Evolutionary conservation across 1,140 invertebrate genomes (phyloP).

Genomic region (Oscheius sp.): DNA sequence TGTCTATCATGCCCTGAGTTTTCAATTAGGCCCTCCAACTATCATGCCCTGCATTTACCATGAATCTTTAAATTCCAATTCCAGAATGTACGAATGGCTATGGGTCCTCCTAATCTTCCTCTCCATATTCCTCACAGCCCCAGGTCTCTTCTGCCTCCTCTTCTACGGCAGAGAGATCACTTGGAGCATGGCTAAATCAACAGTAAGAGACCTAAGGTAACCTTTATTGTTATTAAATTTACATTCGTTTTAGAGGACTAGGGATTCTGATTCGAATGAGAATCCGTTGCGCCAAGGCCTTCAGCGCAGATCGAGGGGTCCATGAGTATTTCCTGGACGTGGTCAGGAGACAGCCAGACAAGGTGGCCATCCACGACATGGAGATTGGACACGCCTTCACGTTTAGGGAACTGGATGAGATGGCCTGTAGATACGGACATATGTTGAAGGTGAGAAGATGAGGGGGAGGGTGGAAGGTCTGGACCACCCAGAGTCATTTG

Average conservation of each 20-base stretch:
- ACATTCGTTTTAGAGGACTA: background rate
- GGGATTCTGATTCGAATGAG: background rate
- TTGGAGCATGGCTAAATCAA: background rate
- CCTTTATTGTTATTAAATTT: background rate
- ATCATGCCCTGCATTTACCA: too few relatives aligned
- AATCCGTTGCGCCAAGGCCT: background rate
- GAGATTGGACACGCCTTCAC: background rate
- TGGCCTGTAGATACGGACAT: slow-evolving; percentile 1
- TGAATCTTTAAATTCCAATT: too few relatives aligned
- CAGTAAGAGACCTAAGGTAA: background rate
- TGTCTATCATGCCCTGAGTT: too few relatives aligned
- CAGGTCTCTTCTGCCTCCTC: background rate
- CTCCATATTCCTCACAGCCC: too few relatives aligned
- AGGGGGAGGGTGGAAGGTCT: too few relatives aligned
- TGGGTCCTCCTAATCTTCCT: too few relatives aligned
- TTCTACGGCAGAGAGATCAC: background rate
- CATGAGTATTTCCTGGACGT: background rate
- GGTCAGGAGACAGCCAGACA: background rate
- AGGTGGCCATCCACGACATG: slow-evolving; percentile 3
- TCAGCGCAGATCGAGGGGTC: background rate
- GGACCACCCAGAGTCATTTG: too few relatives aligned
- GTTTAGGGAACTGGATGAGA: background rate
- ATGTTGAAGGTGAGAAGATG: background rate
- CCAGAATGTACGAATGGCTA: too few relatives aligned
- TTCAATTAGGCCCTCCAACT: too few relatives aligned